These are phyloP conservation scores for Amblyraja radiata DNA, from an alignment of 2,797 vertebrate species.

Conservation along the genomic window DNA sequence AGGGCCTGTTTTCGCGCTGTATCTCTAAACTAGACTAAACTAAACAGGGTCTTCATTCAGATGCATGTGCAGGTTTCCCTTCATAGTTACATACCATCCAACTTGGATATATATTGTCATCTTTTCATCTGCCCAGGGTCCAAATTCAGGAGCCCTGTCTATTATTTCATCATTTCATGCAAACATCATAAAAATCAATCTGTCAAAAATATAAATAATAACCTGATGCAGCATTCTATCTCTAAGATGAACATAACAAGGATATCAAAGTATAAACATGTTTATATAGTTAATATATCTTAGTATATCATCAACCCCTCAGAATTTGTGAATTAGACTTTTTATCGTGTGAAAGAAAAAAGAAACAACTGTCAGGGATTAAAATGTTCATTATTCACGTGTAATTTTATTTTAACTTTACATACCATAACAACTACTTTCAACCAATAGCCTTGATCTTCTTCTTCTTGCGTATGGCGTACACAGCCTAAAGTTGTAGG, in stretches of 20 bases:
- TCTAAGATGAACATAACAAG: too few relatives aligned
- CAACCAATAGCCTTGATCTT: background rate
- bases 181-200: background rate
- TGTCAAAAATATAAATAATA: background rate
- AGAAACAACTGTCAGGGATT: background rate
- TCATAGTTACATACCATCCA: too few relatives aligned
- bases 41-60: too few relatives aligned
- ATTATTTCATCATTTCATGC: background rate
- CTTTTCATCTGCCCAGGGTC: too few relatives aligned
- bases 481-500: too few relatives aligned
- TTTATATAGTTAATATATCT: background rate
- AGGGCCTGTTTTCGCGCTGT: too few relatives aligned
- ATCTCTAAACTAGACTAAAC: too few relatives aligned
- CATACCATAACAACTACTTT: background rate
- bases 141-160: too few relatives aligned
- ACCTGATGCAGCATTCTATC: background rate
- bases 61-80: too few relatives aligned
- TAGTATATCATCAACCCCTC: background rate
- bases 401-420: background rate
- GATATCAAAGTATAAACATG: background rate
- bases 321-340: background rate
- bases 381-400: background rate
- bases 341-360: background rate
- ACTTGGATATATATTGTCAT: too few relatives aligned
- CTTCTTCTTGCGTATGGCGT: too few relatives aligned